These are phyloP conservation scores for Mergus octosetaceus DNA, from an alignment of 2,797 vertebrate species.

Conservation along the genomic window DNA sequence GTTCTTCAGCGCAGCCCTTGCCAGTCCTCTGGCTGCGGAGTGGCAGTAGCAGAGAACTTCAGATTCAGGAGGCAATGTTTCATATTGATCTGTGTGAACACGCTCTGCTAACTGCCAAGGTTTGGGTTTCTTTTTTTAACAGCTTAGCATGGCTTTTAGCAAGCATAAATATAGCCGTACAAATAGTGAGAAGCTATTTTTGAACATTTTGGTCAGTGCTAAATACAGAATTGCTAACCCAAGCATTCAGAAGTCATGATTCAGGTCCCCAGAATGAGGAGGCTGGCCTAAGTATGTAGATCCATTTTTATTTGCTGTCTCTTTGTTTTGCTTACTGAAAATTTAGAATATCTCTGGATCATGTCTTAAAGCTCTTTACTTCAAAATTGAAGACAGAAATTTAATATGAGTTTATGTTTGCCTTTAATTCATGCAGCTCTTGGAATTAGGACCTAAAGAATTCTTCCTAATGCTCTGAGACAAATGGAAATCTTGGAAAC, in stretches of 20 bases:
- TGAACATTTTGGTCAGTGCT: constrained; percentile 52
- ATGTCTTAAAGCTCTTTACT: not conserved
- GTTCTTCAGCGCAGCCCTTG: not conserved
- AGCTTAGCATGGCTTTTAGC: constrained; percentile 36
- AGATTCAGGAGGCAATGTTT: not conserved
- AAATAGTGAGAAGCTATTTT: constrained; percentile 59
- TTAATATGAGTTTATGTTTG: not conserved
- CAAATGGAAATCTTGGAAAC: not conserved
- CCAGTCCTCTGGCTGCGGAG: not conserved
- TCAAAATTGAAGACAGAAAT: not conserved
- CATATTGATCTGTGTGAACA: constrained; percentile 14
- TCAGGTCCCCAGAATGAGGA: constrained; percentile 27
- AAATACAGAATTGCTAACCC: constrained; percentile 58
- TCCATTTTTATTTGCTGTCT: not conserved
- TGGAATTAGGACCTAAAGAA: not conserved
- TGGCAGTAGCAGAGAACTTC: not conserved
- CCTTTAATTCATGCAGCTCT: not conserved
- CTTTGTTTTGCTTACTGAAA: not conserved
- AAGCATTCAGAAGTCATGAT: constrained; percentile 55
- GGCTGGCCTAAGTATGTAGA: not conserved
- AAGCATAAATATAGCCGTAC: constrained; percentile 49
- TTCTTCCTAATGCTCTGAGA: not conserved
- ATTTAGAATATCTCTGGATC: not conserved
- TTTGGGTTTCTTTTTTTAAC: constrained; percentile 38
- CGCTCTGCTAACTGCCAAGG: not conserved